These are phyloP conservation scores for Poeciliopsis occidentalis DNA, from an alignment of 2,113 vertebrate genomes.

Conservation along the genomic window DNA sequence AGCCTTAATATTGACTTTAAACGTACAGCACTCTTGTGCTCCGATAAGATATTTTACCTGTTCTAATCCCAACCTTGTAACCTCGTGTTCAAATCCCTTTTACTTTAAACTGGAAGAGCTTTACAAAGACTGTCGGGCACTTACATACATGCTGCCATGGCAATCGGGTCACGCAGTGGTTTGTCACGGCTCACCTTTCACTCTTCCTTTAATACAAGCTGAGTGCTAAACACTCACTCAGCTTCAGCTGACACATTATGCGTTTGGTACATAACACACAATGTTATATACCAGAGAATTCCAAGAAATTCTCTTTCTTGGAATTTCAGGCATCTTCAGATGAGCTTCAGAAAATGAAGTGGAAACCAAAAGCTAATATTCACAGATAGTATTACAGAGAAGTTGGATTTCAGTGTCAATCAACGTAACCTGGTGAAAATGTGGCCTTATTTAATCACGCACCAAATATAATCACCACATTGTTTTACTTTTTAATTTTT, in stretches of 20 bases:
- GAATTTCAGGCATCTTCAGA: not conserved
- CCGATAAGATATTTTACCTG: not conserved
- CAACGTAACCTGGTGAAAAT: too few relatives aligned
- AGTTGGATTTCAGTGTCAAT: too few relatives aligned
- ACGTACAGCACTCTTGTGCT: not conserved
- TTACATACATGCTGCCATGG: conserved; percentile 14
- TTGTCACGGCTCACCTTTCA: conserved; percentile 40
- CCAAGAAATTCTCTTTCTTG: not conserved
- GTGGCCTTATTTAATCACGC: too few relatives aligned
- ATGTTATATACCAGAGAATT: too few relatives aligned
- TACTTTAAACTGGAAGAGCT: not conserved
- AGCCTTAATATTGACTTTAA: not conserved
- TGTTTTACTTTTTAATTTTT: too few relatives aligned
- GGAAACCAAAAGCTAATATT: not conserved
- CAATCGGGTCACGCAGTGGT: conserved; percentile 6
- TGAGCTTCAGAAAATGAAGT: conserved; percentile 13
- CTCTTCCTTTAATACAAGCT: conserved; percentile 24
- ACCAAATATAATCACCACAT: too few relatives aligned
- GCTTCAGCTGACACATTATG: conserved; percentile 1
- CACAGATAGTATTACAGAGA: not conserved
- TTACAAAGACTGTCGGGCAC: not conserved
- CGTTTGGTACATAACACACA: not conserved
- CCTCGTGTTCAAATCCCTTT: conserved; percentile 22
- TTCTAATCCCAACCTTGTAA: not conserved
- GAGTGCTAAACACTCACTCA: conserved; percentile 6